Evolutionary conservation across 2,797 vertebrate genomes (phyloP).

Genomic region (Phoebastria nigripes): DNA sequence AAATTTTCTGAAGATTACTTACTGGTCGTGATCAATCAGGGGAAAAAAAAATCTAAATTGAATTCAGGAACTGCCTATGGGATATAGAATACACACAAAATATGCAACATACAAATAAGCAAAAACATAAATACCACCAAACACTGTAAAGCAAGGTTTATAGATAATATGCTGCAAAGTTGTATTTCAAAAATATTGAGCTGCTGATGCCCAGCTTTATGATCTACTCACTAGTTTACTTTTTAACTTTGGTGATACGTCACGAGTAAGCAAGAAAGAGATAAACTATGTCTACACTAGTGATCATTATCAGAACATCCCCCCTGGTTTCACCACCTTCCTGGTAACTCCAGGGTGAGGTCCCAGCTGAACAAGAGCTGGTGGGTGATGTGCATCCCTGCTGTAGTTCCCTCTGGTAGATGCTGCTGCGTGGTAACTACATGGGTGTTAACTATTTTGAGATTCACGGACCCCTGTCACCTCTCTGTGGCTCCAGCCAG

Average conservation of each 20-base stretch:
- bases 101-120: slow-evolving; percentile 17
- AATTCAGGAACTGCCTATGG: neutral
- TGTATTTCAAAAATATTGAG: neutral
- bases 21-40: slow-evolving; percentile 29
- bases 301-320: neutral
- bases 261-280: neutral
- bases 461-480: neutral
- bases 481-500: neutral
- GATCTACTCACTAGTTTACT: neutral
- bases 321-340: neutral
- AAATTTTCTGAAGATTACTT: slow-evolving; percentile 43
- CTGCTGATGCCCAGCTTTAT: neutral
- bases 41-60: neutral
- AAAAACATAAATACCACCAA: neutral
- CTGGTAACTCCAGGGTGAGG: neutral
- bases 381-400: neutral
- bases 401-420: neutral
- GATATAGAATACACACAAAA: neutral
- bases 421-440: neutral
- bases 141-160: neutral
- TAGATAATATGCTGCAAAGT: neutral
- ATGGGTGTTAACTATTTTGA: neutral
- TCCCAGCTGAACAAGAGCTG: neutral
- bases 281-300: neutral
- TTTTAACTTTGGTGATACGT: neutral